Base-by-base conservation (phyloP, 2,888 invertebrate genomes). In the Ichneumoninae sp. region DNA sequence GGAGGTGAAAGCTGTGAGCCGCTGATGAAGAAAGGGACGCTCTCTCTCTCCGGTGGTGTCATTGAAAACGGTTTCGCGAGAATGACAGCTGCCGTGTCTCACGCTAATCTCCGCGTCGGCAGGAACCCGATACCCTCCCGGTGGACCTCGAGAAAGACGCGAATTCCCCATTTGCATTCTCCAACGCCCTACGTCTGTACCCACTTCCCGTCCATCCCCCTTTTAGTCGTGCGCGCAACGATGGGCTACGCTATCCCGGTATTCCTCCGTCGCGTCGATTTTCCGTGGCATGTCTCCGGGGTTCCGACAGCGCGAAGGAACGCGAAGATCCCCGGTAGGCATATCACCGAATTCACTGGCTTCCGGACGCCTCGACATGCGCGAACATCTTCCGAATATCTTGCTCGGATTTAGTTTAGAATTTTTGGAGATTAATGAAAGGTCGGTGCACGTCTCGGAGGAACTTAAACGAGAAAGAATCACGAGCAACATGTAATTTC, bases 81-180 rank as follows among this genome's bases (percentile, higher is more conserved):
- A 77, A 80, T 83, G 89, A 88, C 88, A 87, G 87, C 87, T 87
- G 89, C 85, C 87, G 86, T 85, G 86, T 86, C 86, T 88, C 86
- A 86, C 86, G 86, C 87, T 86, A 86, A 88, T 88, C 86, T 86
- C 74, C 72, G 84, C 86, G 85, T 86, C 80, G 86, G 75, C 82
- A 79, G 79, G 86, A 84, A 87, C 83, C 77, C 75, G 86, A 86
- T 86, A 86, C 80, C 82, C 52, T 60, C 50, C 74, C 44, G n/a
- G 68, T 40, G 44, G 76, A 76, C 52, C 76, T 8, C 54, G 68
- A 70, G 71, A 82, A 66, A 82, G 81, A 87, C 71, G 82, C 69
- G 85, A 82, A 85, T 88, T 84, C 86, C 79, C 82, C 84, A 84
- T 83, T 85, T 88, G 83, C 82, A 85, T 82, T 85, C 80, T 66